Evolutionary conservation across 2,113 vertebrate species (phyloP).

Genomic region (Archilochus colubris): DNA sequence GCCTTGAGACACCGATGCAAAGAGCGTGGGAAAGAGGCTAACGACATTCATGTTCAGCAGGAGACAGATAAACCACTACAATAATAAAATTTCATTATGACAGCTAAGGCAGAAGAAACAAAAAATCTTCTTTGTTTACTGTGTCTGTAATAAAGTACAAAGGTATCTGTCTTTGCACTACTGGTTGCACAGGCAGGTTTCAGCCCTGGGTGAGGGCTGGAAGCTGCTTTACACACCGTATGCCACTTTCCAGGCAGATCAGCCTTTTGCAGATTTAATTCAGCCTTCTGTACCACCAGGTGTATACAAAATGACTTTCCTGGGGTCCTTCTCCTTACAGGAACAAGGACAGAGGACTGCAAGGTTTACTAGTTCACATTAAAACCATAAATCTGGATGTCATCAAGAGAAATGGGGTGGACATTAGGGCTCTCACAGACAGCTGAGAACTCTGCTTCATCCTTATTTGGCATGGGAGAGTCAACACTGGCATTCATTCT

Average conservation of each 20-base stretch:
- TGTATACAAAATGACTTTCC: neutral
- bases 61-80: constrained; percentile 55
- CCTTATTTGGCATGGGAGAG: neutral
- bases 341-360: neutral
- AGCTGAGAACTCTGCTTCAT: neutral
- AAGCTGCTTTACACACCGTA: neutral
- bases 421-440: neutral
- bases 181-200: constrained; percentile 24
- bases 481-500: neutral
- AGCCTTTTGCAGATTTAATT: neutral
- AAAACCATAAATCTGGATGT: neutral
- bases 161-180: constrained; percentile 28
- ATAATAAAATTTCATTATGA: constrained; percentile 58
- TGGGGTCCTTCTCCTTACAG: neutral
- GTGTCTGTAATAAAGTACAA: constrained; percentile 52
- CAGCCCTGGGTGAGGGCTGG: neutral
- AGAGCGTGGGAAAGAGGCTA: constrained; percentile 58
- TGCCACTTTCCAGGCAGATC: neutral
- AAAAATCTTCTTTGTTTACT: constrained; percentile 11
- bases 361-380: neutral
- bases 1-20: neutral
- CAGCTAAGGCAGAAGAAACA: constrained; percentile 46
- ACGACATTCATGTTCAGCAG: constrained; percentile 32
- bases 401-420: neutral
- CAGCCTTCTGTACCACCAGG: neutral